A percentile compares a stretch with the other conserved stretches of the same genome.
These are phyloP conservation scores for Rhincodon typus DNA, from an alignment of 2,797 vertebrate species.

Conservation along the genomic window DNA sequence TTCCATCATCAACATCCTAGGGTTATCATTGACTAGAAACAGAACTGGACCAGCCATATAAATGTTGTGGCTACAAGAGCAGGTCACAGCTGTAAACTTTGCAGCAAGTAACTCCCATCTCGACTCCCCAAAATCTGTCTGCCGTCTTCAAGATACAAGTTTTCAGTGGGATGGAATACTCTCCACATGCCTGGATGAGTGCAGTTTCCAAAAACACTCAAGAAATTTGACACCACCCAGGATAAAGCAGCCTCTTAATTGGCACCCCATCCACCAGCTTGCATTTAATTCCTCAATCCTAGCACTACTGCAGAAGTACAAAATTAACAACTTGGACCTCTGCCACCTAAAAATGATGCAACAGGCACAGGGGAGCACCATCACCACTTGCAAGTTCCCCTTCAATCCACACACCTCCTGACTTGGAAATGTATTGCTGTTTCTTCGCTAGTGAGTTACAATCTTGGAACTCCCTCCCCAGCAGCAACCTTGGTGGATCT, in stretches of 20 bases:
- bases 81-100: background rate
- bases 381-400: background rate
- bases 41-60: background rate
- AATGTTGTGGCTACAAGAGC: background rate
- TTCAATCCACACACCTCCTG: background rate
- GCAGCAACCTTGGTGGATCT: background rate
- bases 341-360: background rate
- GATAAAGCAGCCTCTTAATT: background rate
- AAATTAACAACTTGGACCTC: background rate
- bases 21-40: background rate
- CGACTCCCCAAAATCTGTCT: background rate
- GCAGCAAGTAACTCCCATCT: background rate
- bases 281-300: background rate
- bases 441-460: background rate
- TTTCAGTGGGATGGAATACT: background rate
- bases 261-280: background rate
- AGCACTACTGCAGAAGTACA: background rate
- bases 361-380: background rate
- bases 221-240: background rate
- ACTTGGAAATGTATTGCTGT: background rate
- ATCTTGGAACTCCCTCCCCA: background rate
- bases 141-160: background rate
- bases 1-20: background rate
- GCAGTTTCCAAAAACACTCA: background rate
- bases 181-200: background rate